Evolutionary conservation across 2,797 vertebrate species (phyloP).

Genomic region (Prunella strophiata): DNA sequence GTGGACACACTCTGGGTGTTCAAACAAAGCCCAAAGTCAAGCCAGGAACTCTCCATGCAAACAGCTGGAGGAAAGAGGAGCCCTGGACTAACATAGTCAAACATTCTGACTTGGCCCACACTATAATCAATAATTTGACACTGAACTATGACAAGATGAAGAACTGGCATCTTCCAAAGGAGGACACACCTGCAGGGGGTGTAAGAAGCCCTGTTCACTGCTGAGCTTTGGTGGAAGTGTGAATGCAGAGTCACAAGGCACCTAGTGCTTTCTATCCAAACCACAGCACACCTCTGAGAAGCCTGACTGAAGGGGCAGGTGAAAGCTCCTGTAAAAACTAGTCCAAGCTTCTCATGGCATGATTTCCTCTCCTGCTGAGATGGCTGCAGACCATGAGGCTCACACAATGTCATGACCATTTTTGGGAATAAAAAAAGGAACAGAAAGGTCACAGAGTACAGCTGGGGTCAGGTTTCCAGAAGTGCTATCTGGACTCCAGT

Average conservation of each 20-base stretch:
- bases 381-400: background rate
- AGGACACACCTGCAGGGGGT: background rate
- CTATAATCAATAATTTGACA: background rate
- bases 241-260: background rate
- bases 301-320: background rate
- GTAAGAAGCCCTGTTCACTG: background rate
- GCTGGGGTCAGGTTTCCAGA: background rate
- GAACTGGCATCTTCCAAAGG: background rate
- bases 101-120: background rate
- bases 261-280: background rate
- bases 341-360: background rate
- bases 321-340: background rate
- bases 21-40: background rate
- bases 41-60: background rate
- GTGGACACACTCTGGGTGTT: background rate
- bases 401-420: background rate
- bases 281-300: background rate
- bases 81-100: background rate
- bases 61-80: background rate
- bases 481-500: background rate
- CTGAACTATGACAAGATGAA: background rate
- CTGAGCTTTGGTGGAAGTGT: background rate
- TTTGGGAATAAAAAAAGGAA: background rate
- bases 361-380: background rate
- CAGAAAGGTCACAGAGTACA: background rate